Percentiles rank a stretch among this genome's conserved stretches.
Evolutionary conservation across 2,888 invertebrate species (phyloP).

Genomic region (Ophraella communa): DNA sequence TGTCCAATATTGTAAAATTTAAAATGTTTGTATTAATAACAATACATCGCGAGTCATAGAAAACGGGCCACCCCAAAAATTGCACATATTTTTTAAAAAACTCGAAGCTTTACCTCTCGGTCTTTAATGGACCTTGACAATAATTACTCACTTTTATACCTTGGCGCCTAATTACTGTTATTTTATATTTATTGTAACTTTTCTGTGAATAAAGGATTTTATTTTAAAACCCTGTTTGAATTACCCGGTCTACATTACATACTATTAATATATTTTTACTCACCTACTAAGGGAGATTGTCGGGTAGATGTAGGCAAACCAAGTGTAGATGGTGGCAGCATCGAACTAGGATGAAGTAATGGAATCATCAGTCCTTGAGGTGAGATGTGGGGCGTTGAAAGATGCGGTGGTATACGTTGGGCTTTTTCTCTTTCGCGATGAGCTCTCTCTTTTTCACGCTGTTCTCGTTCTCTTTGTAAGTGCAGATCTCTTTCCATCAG

Average conservation of each 20-base stretch:
- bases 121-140: no score
- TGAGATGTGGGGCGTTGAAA: conserved; percentile 56
- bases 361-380: conserved; percentile 52
- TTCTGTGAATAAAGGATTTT: no score
- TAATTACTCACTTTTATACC: no score
- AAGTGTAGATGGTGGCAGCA: conserved; percentile 53
- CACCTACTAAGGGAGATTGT: conserved; percentile 50
- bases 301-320: conserved; percentile 51
- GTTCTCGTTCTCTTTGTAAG: conserved; percentile 54
- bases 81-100: no score
- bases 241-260: not conserved
- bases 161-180: no score
- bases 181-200: no score
- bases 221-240: no score
- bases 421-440: conserved; percentile 61
- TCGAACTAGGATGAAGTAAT: conserved; percentile 53
- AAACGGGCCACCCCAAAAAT: no score
- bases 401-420: conserved; percentile 58
- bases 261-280: not conserved
- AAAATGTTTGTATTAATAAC: no score
- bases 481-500: conserved; percentile 62
- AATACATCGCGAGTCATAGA: no score
- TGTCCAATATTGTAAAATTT: no score
- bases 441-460: conserved; percentile 64
- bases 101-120: no score